Base-by-base conservation (phyloP, 2,888 invertebrate genomes). In the Gortyna flavago region DNA sequence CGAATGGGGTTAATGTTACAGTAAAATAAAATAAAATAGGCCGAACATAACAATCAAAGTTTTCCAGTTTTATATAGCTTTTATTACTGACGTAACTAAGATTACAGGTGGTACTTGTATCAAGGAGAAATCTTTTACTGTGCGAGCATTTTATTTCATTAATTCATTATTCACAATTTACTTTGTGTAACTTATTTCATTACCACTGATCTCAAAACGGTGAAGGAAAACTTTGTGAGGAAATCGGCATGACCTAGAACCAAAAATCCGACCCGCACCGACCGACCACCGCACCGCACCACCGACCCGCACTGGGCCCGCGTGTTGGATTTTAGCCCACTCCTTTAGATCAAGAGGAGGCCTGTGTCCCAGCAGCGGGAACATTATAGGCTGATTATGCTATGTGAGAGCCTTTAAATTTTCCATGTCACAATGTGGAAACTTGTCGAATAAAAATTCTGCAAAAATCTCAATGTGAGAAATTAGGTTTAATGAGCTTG, bases 1-100 rank as follows among this genome's bases (percentile, higher is more conserved):
- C 69, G 66, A 84, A 88, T 74, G 61, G 67, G 87, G 78, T 87
- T 84, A 84, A 77, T 79, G 81, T 62, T 48, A 51, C 54, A 72
- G 59, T 64, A 72, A 87, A 86, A 79, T 77, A 72, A 87, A 86
- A 79, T 77, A 73, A 81, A 87, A 88, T 77, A 76, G 80, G 75
- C 72, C 85, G 64, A 67, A 74, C 74, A 75, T 87, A 77, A 79
- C 74, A 74, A 54, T 86, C 21, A 21, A 48, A 64, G 65, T 35
- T 71, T 75, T 77, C 62, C 44, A 29, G 68, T 75, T 74, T 79
- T 76, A 88, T 76, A 88, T 68, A 73, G 70, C 69, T 75, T 76
- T 79, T 72, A 87, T 77, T 68, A 32, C 69, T 57, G 38, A 64
- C 72, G 48, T 25, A 41, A 71, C 41, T 48, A 44, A 73, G 38